Evolutionary conservation across 2,888 invertebrate species (phyloP).

Genomic region (Sinopyrophorus schimmeli): DNA sequence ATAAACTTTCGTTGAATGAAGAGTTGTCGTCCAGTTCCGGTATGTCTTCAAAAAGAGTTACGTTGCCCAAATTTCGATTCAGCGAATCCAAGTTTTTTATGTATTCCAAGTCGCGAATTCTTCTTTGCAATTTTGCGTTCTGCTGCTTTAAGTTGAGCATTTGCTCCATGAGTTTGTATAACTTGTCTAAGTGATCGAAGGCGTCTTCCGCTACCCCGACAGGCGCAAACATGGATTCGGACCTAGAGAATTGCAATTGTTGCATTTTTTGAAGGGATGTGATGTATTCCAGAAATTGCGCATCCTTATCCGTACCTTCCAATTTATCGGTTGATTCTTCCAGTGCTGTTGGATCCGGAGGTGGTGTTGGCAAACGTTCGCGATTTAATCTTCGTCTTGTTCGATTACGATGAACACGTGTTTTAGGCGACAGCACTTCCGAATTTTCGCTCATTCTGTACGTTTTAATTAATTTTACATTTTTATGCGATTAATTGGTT

Average conservation of each 20-base stretch:
- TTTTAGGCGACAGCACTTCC: slow-evolving; percentile 13
- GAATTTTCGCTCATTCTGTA: slow-evolving; percentile 24
- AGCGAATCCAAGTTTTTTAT: slow-evolving; percentile 67
- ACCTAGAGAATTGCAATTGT: slow-evolving; percentile 49
- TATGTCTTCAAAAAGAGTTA: slow-evolving; percentile 56
- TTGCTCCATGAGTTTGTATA: slow-evolving; percentile 77
- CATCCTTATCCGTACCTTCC: slow-evolving; percentile 41
- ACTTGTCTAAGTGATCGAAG: slow-evolving; percentile 78
- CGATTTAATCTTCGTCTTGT: slow-evolving; percentile 41
- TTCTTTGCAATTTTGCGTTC: slow-evolving; percentile 68
- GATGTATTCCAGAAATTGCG: slow-evolving; percentile 57
- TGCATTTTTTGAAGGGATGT: slow-evolving; percentile 49
- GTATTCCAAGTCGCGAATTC: slow-evolving; percentile 73
- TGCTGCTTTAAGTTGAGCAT: slow-evolving; percentile 72
- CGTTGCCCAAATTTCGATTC: slow-evolving; percentile 57
- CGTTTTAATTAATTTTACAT: slow-evolving; percentile 13
- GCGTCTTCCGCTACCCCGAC: slow-evolving; percentile 66
- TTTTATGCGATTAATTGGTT: too few relatives aligned
- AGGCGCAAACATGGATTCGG: slow-evolving; percentile 60
- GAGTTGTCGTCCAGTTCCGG: slow-evolving; percentile 66
- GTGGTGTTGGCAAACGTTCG: slow-evolving; percentile 54
- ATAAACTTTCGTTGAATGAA: slow-evolving; percentile 63
- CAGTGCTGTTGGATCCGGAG: slow-evolving; percentile 51
- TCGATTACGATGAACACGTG: slow-evolving; percentile 17
- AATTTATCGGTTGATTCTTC: slow-evolving; percentile 20